Conservation (phyloP, 2,797 vertebrate species). For the Sebastolobus alascanus region DNA sequence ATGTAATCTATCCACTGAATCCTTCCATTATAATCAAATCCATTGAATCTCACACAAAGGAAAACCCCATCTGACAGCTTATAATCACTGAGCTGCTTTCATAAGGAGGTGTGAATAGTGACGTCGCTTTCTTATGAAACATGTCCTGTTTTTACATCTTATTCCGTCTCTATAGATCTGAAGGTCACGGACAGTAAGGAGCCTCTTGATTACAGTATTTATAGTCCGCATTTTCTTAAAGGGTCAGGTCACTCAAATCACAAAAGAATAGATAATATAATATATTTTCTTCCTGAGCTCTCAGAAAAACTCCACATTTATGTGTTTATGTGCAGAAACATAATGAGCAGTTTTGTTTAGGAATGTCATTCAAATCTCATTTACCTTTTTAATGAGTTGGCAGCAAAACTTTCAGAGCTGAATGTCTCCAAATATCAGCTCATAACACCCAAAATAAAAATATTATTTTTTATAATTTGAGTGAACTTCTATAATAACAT, state of each 20-base stretch:
- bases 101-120: constrained; percentile 29
- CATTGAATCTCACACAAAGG: constrained; percentile 64
- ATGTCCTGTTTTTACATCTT: constrained; percentile 26
- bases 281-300: background rate
- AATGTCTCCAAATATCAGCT: background rate
- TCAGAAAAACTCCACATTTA: background rate
- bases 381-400: background rate
- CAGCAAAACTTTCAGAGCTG: background rate
- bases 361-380: background rate
- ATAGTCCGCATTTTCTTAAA: background rate
- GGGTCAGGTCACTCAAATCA: constrained; percentile 4
- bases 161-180: background rate
- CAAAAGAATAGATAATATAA: background rate
- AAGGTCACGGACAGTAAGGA: constrained; percentile 1
- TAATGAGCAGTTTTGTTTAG: too few relatives aligned
- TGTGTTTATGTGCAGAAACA: background rate
- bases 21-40: constrained; percentile 67
- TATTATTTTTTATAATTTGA: background rate
- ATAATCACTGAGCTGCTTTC: constrained; percentile 48
- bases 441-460: background rate
- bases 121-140: constrained; percentile 1
- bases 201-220: constrained; percentile 44
- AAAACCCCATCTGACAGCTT: constrained; percentile 31
- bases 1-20: constrained; percentile 25
- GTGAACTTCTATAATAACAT: background rate